Conservation (phyloP, 2,113 vertebrate genomes). For the Phycodurus eques region DNA sequence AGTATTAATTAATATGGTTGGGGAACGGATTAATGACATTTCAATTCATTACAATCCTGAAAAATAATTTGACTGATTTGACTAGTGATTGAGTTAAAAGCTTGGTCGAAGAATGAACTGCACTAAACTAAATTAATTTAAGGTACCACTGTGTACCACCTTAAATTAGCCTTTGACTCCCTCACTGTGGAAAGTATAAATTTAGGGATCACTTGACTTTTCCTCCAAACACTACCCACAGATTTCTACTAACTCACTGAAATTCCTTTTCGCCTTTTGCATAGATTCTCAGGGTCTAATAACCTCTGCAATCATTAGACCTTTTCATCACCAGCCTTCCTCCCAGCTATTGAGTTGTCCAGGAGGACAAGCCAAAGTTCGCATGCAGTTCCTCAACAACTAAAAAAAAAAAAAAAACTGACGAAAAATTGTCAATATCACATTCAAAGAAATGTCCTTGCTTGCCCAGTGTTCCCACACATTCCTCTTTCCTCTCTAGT, state of each 20-base stretch:
- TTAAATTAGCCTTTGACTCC: neutral
- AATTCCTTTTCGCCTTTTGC: neutral
- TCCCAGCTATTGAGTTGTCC: neutral
- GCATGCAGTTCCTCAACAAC: neutral
- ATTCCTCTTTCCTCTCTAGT: neutral
- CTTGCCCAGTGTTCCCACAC: conserved; percentile 3
- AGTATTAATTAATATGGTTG: too few species aligned
- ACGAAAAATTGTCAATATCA: conserved; percentile 5
- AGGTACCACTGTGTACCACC: neutral
- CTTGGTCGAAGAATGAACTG: too few species aligned
- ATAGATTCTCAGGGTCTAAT: neutral
- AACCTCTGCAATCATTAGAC: neutral
- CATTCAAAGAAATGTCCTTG: neutral
- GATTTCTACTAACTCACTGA: neutral
- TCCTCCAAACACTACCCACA: neutral
- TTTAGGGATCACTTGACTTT: neutral
- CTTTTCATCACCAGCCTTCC: neutral
- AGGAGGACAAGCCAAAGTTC: neutral
- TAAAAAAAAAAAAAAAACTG: neutral
- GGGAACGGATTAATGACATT: too few species aligned
- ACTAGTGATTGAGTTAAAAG: too few species aligned
- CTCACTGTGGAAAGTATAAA: neutral
- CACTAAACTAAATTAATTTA: too few species aligned
- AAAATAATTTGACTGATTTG: too few species aligned
- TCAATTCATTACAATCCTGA: too few species aligned